These are phyloP conservation scores for Agelastica alni DNA, from an alignment of 2,888 invertebrate genomes.

Conservation along the genomic window DNA sequence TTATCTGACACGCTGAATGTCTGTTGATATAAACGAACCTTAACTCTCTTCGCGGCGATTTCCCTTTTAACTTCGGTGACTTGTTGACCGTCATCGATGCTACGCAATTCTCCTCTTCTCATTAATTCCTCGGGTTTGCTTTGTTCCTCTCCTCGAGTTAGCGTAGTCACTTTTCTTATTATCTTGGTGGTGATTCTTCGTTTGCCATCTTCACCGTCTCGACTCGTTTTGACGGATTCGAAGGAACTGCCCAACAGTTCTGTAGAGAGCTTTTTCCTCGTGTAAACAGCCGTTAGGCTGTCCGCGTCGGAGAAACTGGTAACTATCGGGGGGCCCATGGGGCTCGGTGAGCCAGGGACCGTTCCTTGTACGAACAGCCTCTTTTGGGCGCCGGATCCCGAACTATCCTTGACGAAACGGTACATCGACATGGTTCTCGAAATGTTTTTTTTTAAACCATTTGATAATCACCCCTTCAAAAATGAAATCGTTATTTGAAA, in stretches of 20 bases:
- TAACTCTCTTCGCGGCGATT: constrained; percentile 72
- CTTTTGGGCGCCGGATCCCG: constrained; percentile 57
- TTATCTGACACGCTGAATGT: too few species aligned
- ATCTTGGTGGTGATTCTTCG: constrained; percentile 85
- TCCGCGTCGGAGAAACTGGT: constrained; percentile 53
- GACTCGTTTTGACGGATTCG: constrained; percentile 82
- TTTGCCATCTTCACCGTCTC: constrained; percentile 77
- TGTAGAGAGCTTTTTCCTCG: constrained; percentile 80
- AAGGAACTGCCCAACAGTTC: constrained; percentile 84
- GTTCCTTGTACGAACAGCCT: constrained; percentile 79
- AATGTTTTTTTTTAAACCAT: too few species aligned
- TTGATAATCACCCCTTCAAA: too few species aligned
- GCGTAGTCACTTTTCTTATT: constrained; percentile 84
- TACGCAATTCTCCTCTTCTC: constrained; percentile 61
- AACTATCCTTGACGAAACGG: constrained; percentile 74
- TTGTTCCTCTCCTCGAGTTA: constrained; percentile 84
- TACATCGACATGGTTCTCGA: constrained; percentile 64
- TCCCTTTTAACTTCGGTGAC: constrained; percentile 60
- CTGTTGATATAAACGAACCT: constrained; percentile 62
- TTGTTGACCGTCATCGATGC: constrained; percentile 63
- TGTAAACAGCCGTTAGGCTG: constrained; percentile 76
- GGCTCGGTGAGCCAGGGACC: constrained; percentile 41
- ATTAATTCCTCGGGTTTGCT: constrained; percentile 71
- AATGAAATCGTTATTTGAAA: constrained; percentile 1
- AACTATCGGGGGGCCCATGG: constrained; percentile 50